Evolutionary conservation across 2,888 invertebrate species (phyloP), one percentile per base, ranked within the genome.

Genomic region (Scaptomyza reducta): DNA sequence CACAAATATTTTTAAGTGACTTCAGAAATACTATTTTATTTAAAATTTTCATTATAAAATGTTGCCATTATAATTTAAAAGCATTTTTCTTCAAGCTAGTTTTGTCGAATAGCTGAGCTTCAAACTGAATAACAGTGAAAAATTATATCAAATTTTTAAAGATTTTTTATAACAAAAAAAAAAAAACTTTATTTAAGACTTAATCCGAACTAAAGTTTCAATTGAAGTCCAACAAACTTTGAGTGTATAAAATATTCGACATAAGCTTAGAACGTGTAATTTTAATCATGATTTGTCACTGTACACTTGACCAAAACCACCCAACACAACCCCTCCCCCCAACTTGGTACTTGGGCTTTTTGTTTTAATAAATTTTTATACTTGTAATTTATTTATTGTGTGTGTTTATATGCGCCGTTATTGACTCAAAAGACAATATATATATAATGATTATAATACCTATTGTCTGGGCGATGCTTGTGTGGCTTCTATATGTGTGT

Each of bases 321-420:
- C 55, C 46, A 56, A 61, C 27, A 58, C 9, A 9, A 7, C 1
- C 29, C 29, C 29, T 9, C 1, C 1, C 27, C 27, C 27, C 27
- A 27, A 31, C 31, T 31, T 31, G 10, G 27, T 61, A 58, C 68
- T 74, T 63, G 75, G 62, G 41, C 41, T 57, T 67, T 74, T 60
- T 75, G 63, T 59, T 73, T 64, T 74, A 6, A 65, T 47, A 44
- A 42, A 51, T 27, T 27, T 74, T 62, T 66, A 65, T 74, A 65
- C 54, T 49, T 58, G 38, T 44, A 53, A 63, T 77, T 77, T 71
- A 74, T 77, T 77, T 74, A 77, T 77, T 77, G 57, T 74, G 59
- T 77, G 29, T 76, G 70, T 77, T 77, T 77, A 77, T 74, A 74
- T 75, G 55, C 56, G 59, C 64, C 38, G 65, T 76, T 76, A 75